Evolutionary conservation across 2,113 vertebrate species (phyloP), one percentile per base, ranked within the genome.

Genomic region (Albula glossodonta): DNA sequence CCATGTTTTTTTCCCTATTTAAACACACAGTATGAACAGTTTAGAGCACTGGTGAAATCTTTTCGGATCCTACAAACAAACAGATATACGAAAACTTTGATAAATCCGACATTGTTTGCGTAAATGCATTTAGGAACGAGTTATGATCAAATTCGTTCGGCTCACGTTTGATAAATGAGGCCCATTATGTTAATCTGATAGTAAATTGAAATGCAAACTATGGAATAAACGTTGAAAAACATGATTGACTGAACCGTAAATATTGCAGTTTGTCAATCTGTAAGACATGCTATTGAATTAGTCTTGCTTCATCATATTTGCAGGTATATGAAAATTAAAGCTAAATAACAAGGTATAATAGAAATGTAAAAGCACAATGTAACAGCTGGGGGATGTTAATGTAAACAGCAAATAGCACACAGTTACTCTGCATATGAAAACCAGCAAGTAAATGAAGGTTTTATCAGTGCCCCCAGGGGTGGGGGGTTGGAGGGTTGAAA

Each of bases 251-350:
- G 60, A 66, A 19, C 17, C 13, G 3, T 66, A 19, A 19, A 66
- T 15, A 66, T 66, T 66, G 60, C 17, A 15, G 13, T 3, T 3
- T 31, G n/a, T 74, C 10, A 22, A 74, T 74, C n/a, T 25, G 70
- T 31, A 8, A 31, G 8, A 31, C 10, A 31, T 31, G 22, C 8
- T 2, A 74, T 25, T 74, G 22, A 74, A 74, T 80, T 51, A 51
- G 48, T 2, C 48, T 50, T 50, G 15, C 48, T 80, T 80, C 48
- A 80, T 50, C 22, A 9, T 15, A 80, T 51, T 51, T 80, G 41
- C 4, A n/a, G 22, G 49, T 52, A 79, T 60, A 51, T 78, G 84
- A 57, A 80, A 85, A 22, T 51, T 56, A 6, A 78, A 85, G 84
- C 48, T 56, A 22, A 79, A 53, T 52, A 78, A 10, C 41, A 51